Base-by-base conservation (phyloP, 2,888 invertebrate species). In the Mesoligia furuncula region DNA sequence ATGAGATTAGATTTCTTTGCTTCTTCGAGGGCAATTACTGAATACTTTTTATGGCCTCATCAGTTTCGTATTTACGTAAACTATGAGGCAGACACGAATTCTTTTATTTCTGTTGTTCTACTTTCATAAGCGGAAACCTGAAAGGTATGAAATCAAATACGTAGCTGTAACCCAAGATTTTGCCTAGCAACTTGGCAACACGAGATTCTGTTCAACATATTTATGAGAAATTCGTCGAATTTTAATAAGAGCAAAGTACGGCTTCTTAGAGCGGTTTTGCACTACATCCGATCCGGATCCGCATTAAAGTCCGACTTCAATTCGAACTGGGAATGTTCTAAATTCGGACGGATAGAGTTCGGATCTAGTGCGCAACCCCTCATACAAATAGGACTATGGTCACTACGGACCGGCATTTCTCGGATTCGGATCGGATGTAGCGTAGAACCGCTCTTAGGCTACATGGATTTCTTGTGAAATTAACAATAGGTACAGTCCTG, bases 1-100 rank as follows among this genome's bases (percentile, higher is more conserved):
- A 84, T 75, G 73, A 86, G 86, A 88, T 89, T 86, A 84, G 81
- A 79, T 86, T 87, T 87, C 86, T 77, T 86, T 80, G 77, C 73
- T 59, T 75, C 76, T 81, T 85, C 42, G 57, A 78, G 59, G 77
- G 75, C 82, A 85, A 87, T 86, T 85, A 87, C 77, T 77, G 73
- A 48, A 48, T 75, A 81, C 61, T 81, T 89, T 87, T 57, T 76
- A 86, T 65, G 85, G 87, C 67, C 66, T 87, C 81, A 77, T 79
- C 79, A 75, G 70, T 66, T 71, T 57, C 42, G 27, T 68, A 39
- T 54, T 80, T 68, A 71, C 20, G 59, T 64, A 64, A 65, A 73
- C 20, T 39, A 54, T 67, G 65, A 73, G 24, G n/a, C 36, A 17
- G 48, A 54, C 57, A 57, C 24, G 66, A 61, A 61, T 64, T 59